Evolutionary conservation across 2,113 vertebrate genomes (phyloP).

Genomic region (Setophaga coronata): DNA sequence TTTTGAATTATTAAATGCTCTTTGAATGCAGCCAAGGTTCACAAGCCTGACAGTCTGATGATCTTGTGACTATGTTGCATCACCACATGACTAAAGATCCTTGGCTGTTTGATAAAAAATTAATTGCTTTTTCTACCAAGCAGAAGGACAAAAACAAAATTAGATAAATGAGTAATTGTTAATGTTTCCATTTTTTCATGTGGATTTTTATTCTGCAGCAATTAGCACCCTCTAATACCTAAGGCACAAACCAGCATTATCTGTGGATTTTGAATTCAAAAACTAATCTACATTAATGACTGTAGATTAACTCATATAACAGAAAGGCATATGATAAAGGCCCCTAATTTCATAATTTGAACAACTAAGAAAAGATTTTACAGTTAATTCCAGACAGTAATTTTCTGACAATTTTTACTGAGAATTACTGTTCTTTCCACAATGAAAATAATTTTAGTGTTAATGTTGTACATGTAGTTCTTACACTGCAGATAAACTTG

Average conservation of each 20-base stretch:
- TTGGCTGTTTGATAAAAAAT: conserved; percentile 65
- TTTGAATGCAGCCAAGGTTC: conserved; percentile 44
- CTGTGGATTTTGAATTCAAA: neutral
- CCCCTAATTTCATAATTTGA: neutral
- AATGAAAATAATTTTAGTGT: neutral
- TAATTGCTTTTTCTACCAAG: conserved; percentile 33
- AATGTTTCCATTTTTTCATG: neutral
- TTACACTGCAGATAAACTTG: neutral
- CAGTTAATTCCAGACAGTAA: neutral
- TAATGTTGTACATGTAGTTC: neutral
- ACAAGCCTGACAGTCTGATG: conserved; percentile 32
- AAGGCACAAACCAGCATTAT: neutral
- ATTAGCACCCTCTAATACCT: neutral
- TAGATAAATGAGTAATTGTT: neutral
- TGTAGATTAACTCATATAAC: neutral
- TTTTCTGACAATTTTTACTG: neutral
- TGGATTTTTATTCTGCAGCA: neutral
- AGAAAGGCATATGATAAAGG: neutral
- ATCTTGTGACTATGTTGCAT: conserved; percentile 21
- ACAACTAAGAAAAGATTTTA: neutral
- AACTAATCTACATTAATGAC: neutral
- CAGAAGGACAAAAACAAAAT: neutral
- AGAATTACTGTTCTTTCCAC: neutral
- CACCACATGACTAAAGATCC: conserved; percentile 51
- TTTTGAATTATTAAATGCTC: conserved; percentile 65